Percentiles rank a stretch among this genome's conserved stretches.
These are phyloP conservation scores for Coilia nasus DNA, from an alignment of 2,797 vertebrate genomes.

Conservation along the genomic window DNA sequence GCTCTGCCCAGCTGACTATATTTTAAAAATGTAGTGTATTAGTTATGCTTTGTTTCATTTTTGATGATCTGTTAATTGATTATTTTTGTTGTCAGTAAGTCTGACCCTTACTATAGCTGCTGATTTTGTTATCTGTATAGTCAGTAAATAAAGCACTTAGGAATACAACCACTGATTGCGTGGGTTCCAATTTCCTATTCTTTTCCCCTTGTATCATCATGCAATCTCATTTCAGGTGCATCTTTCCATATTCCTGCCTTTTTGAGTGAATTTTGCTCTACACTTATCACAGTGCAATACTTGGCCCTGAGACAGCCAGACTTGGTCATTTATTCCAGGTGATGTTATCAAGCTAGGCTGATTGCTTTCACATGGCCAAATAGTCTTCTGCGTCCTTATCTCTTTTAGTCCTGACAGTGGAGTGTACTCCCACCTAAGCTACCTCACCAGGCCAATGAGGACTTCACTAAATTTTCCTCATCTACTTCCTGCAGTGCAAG, in stretches of 20 bases:
- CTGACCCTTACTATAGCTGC: not conserved
- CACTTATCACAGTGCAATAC: slow-evolving; percentile 58
- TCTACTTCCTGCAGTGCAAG: not conserved
- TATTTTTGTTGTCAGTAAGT: not conserved
- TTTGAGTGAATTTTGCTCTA: not conserved
- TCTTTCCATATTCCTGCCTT: not conserved
- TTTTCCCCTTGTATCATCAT: not conserved
- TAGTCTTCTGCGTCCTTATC: slow-evolving; percentile 11
- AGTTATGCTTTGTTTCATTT: not conserved
- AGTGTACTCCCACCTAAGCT: not conserved
- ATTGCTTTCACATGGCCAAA: slow-evolving; percentile 22
- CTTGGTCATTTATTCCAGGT: not conserved
- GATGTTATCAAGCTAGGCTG: not conserved
- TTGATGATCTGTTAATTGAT: not conserved
- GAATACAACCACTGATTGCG: no score
- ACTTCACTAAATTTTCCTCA: not conserved
- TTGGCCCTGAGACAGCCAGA: not conserved
- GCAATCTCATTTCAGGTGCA: not conserved
- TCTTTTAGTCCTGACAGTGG: not conserved
- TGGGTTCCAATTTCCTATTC: not conserved
- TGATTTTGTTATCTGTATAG: no score
- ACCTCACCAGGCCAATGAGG: slow-evolving; percentile 1
- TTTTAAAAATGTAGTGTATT: not conserved
- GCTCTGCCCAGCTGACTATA: not conserved
- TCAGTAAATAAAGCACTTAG: no score